These are phyloP conservation scores for Serripes groenlandicus DNA, from an alignment of 2,888 invertebrate species.

Conservation along the genomic window DNA sequence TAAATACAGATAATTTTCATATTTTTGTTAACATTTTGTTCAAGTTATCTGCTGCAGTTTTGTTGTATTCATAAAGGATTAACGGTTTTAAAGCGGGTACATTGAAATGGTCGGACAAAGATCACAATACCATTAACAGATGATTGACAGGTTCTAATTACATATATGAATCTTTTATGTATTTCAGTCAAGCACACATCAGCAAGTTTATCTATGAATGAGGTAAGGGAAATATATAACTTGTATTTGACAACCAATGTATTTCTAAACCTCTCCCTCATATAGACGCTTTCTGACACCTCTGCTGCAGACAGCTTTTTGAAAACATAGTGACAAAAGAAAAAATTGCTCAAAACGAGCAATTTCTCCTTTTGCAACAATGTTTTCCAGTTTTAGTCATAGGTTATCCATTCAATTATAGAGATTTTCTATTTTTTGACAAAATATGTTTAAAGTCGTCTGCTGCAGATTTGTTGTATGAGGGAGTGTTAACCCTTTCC, in stretches of 20 bases:
- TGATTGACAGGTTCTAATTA: neutral
- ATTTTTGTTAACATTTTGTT: neutral
- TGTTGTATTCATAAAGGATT: neutral
- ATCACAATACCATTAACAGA: neutral
- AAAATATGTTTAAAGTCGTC: too few species aligned
- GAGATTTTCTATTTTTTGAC: too few species aligned
- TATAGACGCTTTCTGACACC: neutral
- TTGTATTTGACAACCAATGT: neutral
- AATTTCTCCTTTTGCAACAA: neutral
- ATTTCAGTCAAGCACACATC: slow-evolving; percentile 97
- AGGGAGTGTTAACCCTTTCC: too few species aligned
- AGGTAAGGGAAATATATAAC: slow-evolving; percentile 75
- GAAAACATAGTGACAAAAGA: neutral
- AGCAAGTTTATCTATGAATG: slow-evolving; percentile 98
- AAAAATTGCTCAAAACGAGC: neutral
- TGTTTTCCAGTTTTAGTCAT: too few species aligned
- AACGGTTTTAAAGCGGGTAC: neutral
- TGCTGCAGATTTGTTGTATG: too few species aligned
- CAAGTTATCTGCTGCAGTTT: too few species aligned
- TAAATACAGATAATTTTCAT: neutral
- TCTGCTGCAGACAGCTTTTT: neutral
- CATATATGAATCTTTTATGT: slow-evolving; percentile 76
- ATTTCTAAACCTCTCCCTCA: neutral
- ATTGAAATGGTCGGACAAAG: neutral
- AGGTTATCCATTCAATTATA: too few species aligned